Conservation (phyloP, 2,888 invertebrate genomes). For the Teleogryllus oceanicus region DNA sequence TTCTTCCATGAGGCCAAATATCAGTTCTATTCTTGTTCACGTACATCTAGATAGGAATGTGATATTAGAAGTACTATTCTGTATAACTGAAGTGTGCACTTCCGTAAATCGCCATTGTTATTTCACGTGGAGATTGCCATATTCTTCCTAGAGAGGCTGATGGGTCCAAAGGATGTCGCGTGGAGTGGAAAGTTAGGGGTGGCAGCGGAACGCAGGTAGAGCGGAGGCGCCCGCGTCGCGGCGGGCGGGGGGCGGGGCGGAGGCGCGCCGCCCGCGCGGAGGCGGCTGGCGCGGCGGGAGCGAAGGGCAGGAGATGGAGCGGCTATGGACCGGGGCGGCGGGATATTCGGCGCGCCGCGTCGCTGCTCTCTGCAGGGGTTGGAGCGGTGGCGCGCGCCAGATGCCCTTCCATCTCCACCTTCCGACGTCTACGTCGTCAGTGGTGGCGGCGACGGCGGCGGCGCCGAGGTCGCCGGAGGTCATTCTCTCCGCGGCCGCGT, state of each 20-base stretch:
- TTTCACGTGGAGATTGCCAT: neutral
- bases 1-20: too few relatives aligned
- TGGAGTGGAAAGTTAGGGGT: too few relatives aligned
- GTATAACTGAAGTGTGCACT: too few relatives aligned
- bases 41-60: too few relatives aligned
- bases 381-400: neutral
- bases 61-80: too few relatives aligned
- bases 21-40: too few relatives aligned
- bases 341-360: neutral
- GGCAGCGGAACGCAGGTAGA: neutral
- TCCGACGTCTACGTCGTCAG: neutral
- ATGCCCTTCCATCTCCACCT: neutral
- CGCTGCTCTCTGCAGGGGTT: neutral
- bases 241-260: neutral
- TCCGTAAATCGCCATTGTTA: too few relatives aligned
- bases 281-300: neutral
- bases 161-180: too few relatives aligned
- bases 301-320: neutral
- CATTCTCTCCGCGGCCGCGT: neutral
- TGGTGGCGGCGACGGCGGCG: neutral
- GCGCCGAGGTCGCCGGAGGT: conserved; percentile 1
- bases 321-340: neutral
- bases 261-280: neutral
- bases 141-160: neutral
- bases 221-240: neutral